Base-by-base conservation (phyloP, 2,113 vertebrate genomes). In the Mobula hypostoma region DNA sequence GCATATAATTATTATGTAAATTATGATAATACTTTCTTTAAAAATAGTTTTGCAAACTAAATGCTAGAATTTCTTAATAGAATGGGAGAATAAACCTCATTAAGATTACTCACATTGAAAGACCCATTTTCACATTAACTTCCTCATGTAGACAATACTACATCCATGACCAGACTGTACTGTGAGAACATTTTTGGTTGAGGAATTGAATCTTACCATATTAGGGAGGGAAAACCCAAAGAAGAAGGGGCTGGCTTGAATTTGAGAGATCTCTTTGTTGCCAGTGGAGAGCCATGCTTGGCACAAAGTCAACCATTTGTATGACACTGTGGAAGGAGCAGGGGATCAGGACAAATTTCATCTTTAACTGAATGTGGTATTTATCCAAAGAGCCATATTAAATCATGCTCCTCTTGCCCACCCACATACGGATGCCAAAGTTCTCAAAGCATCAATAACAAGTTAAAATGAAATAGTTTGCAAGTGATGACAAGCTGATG, bases 1-100 rank as follows among this genome's bases (percentile, higher is more conserved):
- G 58, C 29, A 58, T 88, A 61, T 88, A 56, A 90, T 66, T 90
- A 90, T 90, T 90, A 90, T 66, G 66, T 90, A 90, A 68, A 90
- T 90, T 32, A 90, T 32, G 61, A 68, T 90, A 90, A 90, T 68
- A 19, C n/a, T 17, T 90, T 36, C 72, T 66, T 66, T 15, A 90
- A 90, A 90, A 32, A 90, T 90, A 14, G 14, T 66, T 90, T 63
- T 68, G 85, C 29, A 66, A 90, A 90, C 61, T 29, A 90, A 90
- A 66, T 90, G 66, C 85, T 19, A 68, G 85, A 66, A 66, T 90
- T 66, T 66, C 61, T 66, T 36, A 90, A 66, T 90, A 90, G 2
- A 15, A 7, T 61, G 2, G 24, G 9, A 85, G 21, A 85, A 56
- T 85, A 85, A 29, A 7, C 32, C 32, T n/a, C 85, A 68, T 66